phyloP scores from a whole-genome alignment of 2,888 invertebrate species.

The Cryptus viduatorius region DNA sequence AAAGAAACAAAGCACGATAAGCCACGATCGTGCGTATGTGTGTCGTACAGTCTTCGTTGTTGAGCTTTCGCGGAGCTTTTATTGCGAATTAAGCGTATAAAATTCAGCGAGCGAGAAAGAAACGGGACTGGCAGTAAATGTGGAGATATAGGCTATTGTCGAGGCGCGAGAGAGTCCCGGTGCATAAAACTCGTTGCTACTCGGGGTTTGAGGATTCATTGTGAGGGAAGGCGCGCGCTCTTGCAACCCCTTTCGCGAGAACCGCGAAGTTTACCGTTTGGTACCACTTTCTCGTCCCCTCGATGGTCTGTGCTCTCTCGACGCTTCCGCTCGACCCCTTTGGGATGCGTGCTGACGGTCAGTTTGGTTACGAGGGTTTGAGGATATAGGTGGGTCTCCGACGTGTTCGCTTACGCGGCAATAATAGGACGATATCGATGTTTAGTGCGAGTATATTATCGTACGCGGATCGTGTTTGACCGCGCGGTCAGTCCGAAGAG shows the following conservation, averaged over 20 bases:
- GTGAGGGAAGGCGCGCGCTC: constrained; percentile 19
- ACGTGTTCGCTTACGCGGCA: constrained; percentile 69
- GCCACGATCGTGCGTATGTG: background rate
- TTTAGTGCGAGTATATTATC: constrained; percentile 81
- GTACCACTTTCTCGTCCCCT: background rate
- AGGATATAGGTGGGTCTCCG: background rate
- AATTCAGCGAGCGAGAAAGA: constrained; percentile 73
- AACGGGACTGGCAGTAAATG: constrained; percentile 75
- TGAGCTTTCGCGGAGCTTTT: constrained; percentile 71
- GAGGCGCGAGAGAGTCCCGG: constrained; percentile 28
- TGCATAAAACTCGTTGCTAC: constrained; percentile 52
- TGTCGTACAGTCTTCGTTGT: constrained; percentile 40
- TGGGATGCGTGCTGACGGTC: background rate
- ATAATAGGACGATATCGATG: constrained; percentile 79
- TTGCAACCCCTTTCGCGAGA: constrained; percentile 3
- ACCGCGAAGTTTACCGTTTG: background rate
- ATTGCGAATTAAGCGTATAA: constrained; percentile 78
- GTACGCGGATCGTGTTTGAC: constrained; percentile 77
- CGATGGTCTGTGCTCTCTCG: background rate
- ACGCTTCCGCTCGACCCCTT: background rate
- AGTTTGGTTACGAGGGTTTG: background rate
- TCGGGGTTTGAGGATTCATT: background rate
- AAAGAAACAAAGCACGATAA: constrained; percentile 7
- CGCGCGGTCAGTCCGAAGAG: constrained; percentile 67
- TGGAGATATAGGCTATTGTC: constrained; percentile 57